These are phyloP conservation scores for Diceros bicornis DNA, from an alignment of 2,797 vertebrate genomes.

Conservation along the genomic window DNA sequence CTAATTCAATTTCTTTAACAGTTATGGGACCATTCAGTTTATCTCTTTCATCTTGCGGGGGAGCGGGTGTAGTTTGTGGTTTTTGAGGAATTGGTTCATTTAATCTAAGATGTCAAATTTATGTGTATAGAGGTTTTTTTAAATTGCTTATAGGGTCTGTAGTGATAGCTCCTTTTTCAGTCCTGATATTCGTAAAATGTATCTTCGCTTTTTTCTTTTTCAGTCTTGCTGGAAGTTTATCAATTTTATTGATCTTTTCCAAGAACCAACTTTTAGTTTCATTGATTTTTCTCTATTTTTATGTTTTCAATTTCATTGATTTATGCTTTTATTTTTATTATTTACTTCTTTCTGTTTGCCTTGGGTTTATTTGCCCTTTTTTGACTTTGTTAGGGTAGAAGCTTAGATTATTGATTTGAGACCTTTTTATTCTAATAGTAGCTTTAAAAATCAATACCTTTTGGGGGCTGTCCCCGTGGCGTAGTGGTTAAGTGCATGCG, in stretches of 20 bases:
- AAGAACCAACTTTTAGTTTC: slow-evolving; percentile 8
- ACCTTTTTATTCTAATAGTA: slow-evolving; percentile 26
- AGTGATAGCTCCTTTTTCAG: neutral
- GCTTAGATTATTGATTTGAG: slow-evolving; percentile 24
- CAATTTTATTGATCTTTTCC: neutral
- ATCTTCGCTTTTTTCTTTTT: neutral
- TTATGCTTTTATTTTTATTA: slow-evolving; percentile 3
- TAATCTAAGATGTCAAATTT: slow-evolving; percentile 35
- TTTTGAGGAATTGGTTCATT: slow-evolving; percentile 6
- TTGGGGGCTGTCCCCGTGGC: neutral
- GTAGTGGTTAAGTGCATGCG: too few species aligned
- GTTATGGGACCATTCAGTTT: neutral
- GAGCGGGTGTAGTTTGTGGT: neutral
- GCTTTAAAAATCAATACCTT: slow-evolving; percentile 46
- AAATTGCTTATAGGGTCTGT: neutral
- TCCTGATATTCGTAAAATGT: slow-evolving; percentile 21
- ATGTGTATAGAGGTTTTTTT: neutral
- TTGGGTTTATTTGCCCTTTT: neutral
- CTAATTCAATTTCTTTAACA: slow-evolving; percentile 21
- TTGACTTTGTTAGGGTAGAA: slow-evolving; percentile 13
- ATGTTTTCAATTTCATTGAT: slow-evolving; percentile 38
- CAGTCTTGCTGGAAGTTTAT: neutral
- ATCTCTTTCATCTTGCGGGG: neutral
- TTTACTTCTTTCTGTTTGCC: neutral
- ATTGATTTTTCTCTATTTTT: slow-evolving; percentile 33